A percentile compares a stretch with the other conserved stretches of the same genome.
Evolutionary conservation across 2,113 vertebrate genomes (phyloP).

Genomic region (Pagrus major): DNA sequence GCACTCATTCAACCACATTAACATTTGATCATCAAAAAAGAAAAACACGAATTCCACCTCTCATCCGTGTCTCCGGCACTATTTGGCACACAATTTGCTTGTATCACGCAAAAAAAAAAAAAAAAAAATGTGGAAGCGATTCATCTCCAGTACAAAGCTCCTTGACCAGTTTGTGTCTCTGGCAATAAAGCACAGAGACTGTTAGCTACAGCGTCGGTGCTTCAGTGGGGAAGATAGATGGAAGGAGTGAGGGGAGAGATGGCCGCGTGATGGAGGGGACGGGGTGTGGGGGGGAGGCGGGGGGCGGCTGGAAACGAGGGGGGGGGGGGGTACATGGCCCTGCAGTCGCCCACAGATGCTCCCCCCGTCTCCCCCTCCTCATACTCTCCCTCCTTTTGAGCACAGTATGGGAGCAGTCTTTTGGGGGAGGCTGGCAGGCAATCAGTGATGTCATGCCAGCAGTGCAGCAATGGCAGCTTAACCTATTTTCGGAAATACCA

Average conservation of each 20-base stretch:
- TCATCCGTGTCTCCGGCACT: slow-evolving; percentile 44
- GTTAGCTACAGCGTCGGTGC: slow-evolving; percentile 58
- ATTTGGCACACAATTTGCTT: slow-evolving; percentile 53
- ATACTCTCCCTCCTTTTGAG: slow-evolving; percentile 52
- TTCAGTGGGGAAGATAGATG: slow-evolving; percentile 59
- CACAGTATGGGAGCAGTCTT: slow-evolving; percentile 74
- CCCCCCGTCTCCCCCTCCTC: slow-evolving; percentile 40
- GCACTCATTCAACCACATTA: slow-evolving; percentile 58
- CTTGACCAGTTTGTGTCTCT: slow-evolving; percentile 64
- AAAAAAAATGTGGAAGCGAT: slow-evolving; percentile 40
- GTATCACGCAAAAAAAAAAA: slow-evolving; percentile 37
- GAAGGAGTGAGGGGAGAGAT: slow-evolving; percentile 49
- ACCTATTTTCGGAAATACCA: slow-evolving; percentile 89
- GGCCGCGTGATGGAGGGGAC: slow-evolving; percentile 57
- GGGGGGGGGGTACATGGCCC: slow-evolving; percentile 43
- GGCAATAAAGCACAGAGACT: slow-evolving; percentile 66
- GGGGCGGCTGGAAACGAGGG: slow-evolving; percentile 40
- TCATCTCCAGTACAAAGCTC: slow-evolving; percentile 66
- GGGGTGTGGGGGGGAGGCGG: slow-evolving; percentile 14
- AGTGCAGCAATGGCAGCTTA: slow-evolving; percentile 87
- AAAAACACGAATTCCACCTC: slow-evolving; percentile 64
- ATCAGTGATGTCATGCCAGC: slow-evolving; percentile 87
- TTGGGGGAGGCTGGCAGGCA: slow-evolving; percentile 81
- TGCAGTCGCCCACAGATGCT: slow-evolving; percentile 71
- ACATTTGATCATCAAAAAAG: slow-evolving; percentile 66